Percentiles rank a stretch among this genome's conserved stretches.
These are phyloP conservation scores for Andrena praecox DNA, from an alignment of 2,888 invertebrate species.

Conservation along the genomic window DNA sequence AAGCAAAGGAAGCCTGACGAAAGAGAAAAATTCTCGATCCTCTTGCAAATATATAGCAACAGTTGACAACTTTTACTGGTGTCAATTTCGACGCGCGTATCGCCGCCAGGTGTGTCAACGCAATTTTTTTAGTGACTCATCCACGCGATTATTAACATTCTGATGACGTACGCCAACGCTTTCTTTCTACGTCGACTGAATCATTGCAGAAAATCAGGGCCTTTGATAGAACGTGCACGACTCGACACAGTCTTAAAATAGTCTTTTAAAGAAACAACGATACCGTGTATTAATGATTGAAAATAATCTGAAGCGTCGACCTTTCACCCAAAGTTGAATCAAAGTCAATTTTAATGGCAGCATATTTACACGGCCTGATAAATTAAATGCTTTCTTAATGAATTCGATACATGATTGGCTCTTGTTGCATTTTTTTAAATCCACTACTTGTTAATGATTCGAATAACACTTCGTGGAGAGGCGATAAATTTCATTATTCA, in stretches of 20 bases:
- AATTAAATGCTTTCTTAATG: slow-evolving; percentile 2
- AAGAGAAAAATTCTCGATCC: not conserved
- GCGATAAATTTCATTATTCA: not conserved
- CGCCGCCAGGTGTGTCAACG: not conserved
- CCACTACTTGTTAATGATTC: not conserved
- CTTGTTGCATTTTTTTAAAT: not conserved
- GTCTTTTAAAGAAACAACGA: not conserved
- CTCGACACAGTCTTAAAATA: not conserved
- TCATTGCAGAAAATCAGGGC: no score
- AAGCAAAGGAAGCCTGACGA: not conserved
- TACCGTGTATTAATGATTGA: not conserved
- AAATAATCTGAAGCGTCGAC: not conserved
- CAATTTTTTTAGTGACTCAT: slow-evolving; percentile 24
- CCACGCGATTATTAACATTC: not conserved
- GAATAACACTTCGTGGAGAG: not conserved
- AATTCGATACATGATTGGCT: not conserved
- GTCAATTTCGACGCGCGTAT: not conserved
- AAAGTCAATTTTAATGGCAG: not conserved
- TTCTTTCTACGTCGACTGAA: not conserved
- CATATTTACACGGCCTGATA: not conserved
- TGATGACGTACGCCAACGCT: slow-evolving; percentile 1
- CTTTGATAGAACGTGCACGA: no score
- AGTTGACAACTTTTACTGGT: not conserved
- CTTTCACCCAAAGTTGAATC: not conserved
- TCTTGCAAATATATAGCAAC: not conserved